A percentile compares a stretch with the other conserved stretches of the same genome.
Conservation (phyloP, 1,140 invertebrate species). For the Microplitis mediator region DNA sequence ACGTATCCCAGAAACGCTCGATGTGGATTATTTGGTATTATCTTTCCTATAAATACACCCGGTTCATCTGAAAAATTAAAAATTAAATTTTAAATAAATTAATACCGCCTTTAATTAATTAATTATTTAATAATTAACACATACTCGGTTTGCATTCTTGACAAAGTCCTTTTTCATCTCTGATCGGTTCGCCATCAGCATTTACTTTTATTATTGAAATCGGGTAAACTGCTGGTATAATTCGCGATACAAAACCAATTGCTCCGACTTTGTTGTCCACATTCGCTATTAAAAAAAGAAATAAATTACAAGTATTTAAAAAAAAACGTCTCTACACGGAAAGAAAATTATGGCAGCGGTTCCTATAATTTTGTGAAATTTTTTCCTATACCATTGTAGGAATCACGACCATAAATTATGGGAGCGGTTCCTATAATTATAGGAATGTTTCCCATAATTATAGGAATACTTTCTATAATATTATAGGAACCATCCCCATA, state of each 20-base stretch:
- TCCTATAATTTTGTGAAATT: no score
- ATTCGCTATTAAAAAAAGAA: conserved; percentile 76
- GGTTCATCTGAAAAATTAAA: conserved; percentile 81
- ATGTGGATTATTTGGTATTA: conserved; percentile 80
- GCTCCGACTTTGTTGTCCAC: conserved; percentile 89
- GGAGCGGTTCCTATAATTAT: no score
- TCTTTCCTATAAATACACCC: conserved; percentile 97
- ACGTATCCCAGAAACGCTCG: conserved; percentile 90
- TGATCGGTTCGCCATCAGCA: conserved; percentile 80
- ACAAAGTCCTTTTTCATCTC: conserved; percentile 81
- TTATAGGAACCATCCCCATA: no score
- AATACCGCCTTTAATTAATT: conserved; percentile 17
- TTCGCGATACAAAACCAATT: conserved; percentile 92
- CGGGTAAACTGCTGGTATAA: conserved; percentile 82
- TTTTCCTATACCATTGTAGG: no score
- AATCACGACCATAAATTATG: no score
- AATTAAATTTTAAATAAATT: conserved; percentile 4
- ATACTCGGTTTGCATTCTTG: conserved; percentile 73
- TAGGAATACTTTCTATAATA: no score
- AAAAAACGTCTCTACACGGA: not conserved
- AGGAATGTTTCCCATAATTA: no score
- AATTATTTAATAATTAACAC: conserved; percentile 31
- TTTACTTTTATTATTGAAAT: conserved; percentile 91
- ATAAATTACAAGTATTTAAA: conserved; percentile 14
- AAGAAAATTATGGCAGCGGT: not conserved